Evolutionary conservation across 1,140 invertebrate species (phyloP).

Genomic region (Drosophila nannoptera): DNA sequence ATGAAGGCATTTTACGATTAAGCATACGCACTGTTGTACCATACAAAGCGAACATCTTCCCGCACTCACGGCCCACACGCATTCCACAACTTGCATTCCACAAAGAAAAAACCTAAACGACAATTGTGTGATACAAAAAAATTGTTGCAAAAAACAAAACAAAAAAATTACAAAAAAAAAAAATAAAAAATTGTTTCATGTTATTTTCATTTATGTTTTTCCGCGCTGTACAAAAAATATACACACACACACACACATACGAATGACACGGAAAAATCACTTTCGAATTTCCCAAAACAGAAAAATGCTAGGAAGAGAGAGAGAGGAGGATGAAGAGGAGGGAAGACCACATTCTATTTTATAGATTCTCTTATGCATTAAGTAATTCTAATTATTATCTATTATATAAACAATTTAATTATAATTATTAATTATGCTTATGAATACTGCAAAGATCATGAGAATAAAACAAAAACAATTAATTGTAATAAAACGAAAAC

Average conservation of each 20-base stretch:
- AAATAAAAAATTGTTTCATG: conserved; percentile 36
- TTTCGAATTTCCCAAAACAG: conserved; percentile 14
- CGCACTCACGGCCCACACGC: conserved; percentile 3
- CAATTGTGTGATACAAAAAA: conserved; percentile 75
- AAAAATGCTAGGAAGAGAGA: conserved; percentile 5
- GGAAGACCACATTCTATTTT: conserved; percentile 66
- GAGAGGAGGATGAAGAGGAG: conserved; percentile 29
- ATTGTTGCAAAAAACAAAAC: conserved; percentile 59
- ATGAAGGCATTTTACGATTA: conserved; percentile 50
- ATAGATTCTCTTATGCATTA: conserved; percentile 75
- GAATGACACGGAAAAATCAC: conserved; percentile 1
- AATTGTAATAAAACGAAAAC: conserved; percentile 67
- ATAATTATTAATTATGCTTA: conserved; percentile 78
- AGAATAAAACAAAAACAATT: conserved; percentile 47
- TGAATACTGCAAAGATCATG: conserved; percentile 43
- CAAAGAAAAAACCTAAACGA: conserved; percentile 41
- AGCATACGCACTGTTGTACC: conserved; percentile 75
- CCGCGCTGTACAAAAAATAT: conserved; percentile 46
- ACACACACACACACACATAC: too few species aligned
- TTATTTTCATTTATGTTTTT: conserved; percentile 43
- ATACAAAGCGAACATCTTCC: conserved; percentile 38
- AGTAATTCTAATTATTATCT: conserved; percentile 77
- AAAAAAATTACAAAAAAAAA: conserved; percentile 19
- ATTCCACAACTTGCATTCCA: conserved; percentile 55
- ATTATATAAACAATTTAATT: conserved; percentile 78